Conservation (phyloP, 2,888 invertebrate species). For the Heliconius ethilla region DNA sequence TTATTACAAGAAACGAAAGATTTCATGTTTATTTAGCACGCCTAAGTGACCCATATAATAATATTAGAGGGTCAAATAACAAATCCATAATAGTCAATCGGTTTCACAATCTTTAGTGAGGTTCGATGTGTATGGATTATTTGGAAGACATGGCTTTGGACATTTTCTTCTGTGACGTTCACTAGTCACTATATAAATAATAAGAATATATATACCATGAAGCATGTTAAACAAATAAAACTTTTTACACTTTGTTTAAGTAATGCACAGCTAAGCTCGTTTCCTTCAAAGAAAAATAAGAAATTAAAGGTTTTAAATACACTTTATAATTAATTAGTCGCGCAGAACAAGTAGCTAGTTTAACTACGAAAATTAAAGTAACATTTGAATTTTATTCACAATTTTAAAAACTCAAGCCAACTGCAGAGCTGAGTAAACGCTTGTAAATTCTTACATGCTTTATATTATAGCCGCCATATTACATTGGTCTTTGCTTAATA, state of each 20-base stretch:
- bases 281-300: constrained; percentile 36
- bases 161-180: no score
- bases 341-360: constrained; percentile 44
- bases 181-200: background rate
- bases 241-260: background rate
- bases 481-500: constrained; percentile 3
- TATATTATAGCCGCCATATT: background rate
- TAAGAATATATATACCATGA: background rate
- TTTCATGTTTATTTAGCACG: constrained; percentile 32
- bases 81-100: constrained; percentile 61
- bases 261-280: constrained; percentile 2
- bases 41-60: constrained; percentile 10
- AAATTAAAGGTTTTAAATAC: constrained; percentile 41
- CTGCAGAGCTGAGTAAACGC: constrained; percentile 63
- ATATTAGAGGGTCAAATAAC: constrained; percentile 62
- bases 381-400: constrained; percentile 45
- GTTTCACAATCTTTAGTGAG: constrained; percentile 50
- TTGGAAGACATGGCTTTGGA: no score
- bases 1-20: constrained; percentile 37
- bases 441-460: constrained; percentile 15
- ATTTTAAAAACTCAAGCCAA: constrained; percentile 48
- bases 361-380: constrained; percentile 46
- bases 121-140: background rate
- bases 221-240: background rate
- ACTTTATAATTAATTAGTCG: constrained; percentile 44